Evolutionary conservation across 2,797 vertebrate species (phyloP), one percentile per base, ranked within the genome.

Genomic region (Coluber constrictor): DNA sequence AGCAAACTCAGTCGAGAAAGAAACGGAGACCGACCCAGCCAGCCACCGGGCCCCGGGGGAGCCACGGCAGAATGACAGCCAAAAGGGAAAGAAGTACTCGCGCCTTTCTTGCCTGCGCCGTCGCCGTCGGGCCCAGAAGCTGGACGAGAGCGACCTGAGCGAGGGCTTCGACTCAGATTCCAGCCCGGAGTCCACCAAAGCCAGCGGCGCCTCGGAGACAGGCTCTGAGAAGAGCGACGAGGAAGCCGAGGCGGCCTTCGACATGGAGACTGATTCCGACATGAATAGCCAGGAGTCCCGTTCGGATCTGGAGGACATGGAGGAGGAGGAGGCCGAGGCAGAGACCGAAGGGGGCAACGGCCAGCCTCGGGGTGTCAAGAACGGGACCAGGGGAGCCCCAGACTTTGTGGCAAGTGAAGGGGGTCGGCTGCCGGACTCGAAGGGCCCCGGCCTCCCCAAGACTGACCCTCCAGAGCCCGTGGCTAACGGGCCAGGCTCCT

Each of bases 261-360:
- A 99, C 25, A 98, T 99, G 0, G 99, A 99, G 97, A 99, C 99
- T 0, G 99, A 99, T 96, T 99, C 99, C 0, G 99, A 99, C 96
- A 99, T 99, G 99, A 99, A 99, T 97, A 99, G 99, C 97, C 99
- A 99, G 94, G 99, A 99, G 95, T 99, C 99, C 0, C 98, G 99
- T 1, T 99, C 99, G 0, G 99, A 99, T 95, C 95, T 99, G 93
- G 99, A 99, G 95, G 99, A 99, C 95, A 99, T 99, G 4, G 99
- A 99, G 79, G 99, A 99, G 8, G 96, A 96, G 0, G 13, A 97
- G 94, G 99, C 99, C 0, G 96, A 98, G 4, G 96, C 97, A 0
- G 13, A 98, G 94, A 59, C 98, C 63, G 95, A 96, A 2, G 95
- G 96, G 47, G 90, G 93, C 0, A 3, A 12, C 27, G 59, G 94